Evolutionary conservation across 2,113 vertebrate genomes (phyloP).

Genomic region (Onychorhynchus coronatus): DNA sequence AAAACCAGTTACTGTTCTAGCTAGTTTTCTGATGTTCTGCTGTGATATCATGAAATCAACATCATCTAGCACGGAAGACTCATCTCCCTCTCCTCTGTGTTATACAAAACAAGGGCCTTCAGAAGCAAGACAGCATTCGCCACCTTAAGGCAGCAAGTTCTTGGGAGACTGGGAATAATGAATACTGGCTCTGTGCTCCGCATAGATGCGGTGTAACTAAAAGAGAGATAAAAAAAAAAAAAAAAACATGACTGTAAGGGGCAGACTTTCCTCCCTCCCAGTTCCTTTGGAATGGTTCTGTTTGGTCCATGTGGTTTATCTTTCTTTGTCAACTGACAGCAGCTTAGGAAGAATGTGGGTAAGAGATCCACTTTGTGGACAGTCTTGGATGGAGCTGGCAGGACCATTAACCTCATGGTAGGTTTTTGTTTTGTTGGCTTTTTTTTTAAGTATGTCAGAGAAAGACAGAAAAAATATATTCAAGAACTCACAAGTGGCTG

Average conservation of each 20-base stretch:
- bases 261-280: background rate
- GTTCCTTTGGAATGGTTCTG: constrained; percentile 26
- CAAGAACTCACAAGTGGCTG: background rate
- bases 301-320: constrained; percentile 49
- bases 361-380: constrained; percentile 14
- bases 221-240: background rate
- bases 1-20: background rate
- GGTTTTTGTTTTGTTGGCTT: background rate
- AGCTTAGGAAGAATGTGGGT: background rate
- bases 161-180: background rate
- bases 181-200: background rate
- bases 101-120: background rate
- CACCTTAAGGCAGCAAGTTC: background rate
- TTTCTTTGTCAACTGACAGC: background rate
- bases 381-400: background rate
- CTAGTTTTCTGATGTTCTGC: background rate
- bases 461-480: background rate
- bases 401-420: background rate
- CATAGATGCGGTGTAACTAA: background rate
- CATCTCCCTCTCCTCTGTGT: background rate
- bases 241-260: background rate
- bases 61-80: background rate
- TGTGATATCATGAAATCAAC: background rate
- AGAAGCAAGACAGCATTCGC: background rate
- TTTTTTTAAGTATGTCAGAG: constrained; percentile 10